Evolutionary conservation across 2,797 vertebrate species (phyloP).

Genomic region (Thamnophis elegans): DNA sequence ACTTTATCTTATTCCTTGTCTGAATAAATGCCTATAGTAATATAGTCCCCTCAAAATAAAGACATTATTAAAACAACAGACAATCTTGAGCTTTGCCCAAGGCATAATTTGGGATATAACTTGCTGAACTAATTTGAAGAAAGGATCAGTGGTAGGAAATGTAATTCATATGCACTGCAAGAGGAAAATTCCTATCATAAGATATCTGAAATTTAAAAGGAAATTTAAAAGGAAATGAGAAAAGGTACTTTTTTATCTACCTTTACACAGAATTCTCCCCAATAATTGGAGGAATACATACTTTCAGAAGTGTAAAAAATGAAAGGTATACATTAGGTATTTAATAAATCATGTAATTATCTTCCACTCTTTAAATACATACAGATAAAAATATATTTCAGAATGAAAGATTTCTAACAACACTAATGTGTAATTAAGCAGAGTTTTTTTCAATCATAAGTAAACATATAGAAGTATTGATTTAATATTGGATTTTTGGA

Average conservation of each 20-base stretch:
- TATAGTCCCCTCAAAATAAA: background rate
- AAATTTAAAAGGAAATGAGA: no score
- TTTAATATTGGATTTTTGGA: background rate
- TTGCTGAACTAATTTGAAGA: background rate
- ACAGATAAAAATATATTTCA: background rate
- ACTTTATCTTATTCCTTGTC: background rate
- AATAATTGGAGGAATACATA: background rate
- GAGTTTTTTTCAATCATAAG: background rate
- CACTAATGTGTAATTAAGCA: background rate
- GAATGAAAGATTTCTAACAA: background rate
- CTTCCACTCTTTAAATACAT: background rate
- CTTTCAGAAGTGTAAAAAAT: background rate
- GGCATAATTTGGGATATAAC: background rate
- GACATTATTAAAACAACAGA: background rate
- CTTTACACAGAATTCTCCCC: background rate
- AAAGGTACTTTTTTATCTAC: background rate
- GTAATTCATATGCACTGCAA: background rate
- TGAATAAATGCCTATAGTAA: background rate
- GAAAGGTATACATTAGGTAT: background rate
- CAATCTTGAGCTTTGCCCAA: background rate
- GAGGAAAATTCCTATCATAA: background rate
- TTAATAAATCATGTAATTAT: background rate
- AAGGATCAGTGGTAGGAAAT: background rate
- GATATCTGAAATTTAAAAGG: background rate
- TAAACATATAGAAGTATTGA: background rate